Evolutionary conservation across 2,888 invertebrate genomes (phyloP), one percentile per base, ranked within the genome.

Genomic region (Meteorus cinctellus): DNA sequence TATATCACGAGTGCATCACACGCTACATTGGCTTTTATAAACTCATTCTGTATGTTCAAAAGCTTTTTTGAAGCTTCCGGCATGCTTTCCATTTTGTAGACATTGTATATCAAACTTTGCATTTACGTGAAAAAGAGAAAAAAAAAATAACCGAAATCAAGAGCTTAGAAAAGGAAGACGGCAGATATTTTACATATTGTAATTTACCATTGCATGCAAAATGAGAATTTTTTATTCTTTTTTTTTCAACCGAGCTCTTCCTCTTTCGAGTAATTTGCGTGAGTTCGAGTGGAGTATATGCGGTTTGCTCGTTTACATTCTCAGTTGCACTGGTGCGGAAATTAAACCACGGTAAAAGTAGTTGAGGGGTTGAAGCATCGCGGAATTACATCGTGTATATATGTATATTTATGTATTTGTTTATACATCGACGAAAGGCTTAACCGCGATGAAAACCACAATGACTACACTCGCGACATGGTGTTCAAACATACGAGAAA

Each of bases 311-410:
- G 59, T 29, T 60, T 29, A 60, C 59, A 60, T 60, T 24, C 27
- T 48, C 48, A 48, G 59, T 27, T 60, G 29, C 59, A 24, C 59
- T 24, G 29, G 29, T 12, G 59, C 29, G 59, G 59, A 60, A 60
- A 60, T 60, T 60, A 27, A 60, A 60, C 59, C 59, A 60, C 59
- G 59, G 29, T 62, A 12, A 31, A 62, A 62, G 62, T 62, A 55
- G 19, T 55, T 55, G 19, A 48, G 10, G 55, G 8, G 8, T 19
- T 55, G 55, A 19, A 41, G 41, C 8, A 19, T 55, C 19, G 19
- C 19, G 19, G n/a, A 55, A 55, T 55, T 55, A 55, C 55, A 55
- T 4, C 19, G 19, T 55, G 55, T 19, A 55, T 55, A 55, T 55
- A 19, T 16, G 41, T 34, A 34, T 34, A 34, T 34, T 34, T 34